Conservation (phyloP, 2,888 invertebrate genomes). For the Julus scandinavius region DNA sequence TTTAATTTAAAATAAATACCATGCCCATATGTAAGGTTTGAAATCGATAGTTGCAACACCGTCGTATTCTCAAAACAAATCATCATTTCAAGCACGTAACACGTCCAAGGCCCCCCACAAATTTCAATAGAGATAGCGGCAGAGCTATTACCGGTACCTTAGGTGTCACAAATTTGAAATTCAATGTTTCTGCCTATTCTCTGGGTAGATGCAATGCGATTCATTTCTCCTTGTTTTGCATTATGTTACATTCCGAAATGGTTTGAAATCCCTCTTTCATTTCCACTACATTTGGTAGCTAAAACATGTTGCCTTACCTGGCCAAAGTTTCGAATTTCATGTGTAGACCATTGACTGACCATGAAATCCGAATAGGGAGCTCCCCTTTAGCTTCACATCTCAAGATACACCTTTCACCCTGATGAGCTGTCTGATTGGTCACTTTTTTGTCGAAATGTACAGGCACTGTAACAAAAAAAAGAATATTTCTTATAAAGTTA, state of each 20-base stretch:
- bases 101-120: neutral
- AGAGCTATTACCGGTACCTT: neutral
- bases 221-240: neutral
- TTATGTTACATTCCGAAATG: neutral
- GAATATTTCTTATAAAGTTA: too few species aligned
- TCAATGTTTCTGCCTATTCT: neutral
- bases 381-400: slow-evolving; percentile 66
- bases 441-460: slow-evolving; percentile 62
- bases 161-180: neutral
- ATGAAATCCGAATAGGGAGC: slow-evolving; percentile 64
- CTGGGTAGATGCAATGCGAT: neutral
- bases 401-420: slow-evolving; percentile 64
- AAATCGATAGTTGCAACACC: neutral
- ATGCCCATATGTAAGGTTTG: neutral
- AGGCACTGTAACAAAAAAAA: slow-evolving; percentile 59
- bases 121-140: neutral
- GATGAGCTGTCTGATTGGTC: slow-evolving; percentile 64
- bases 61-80: neutral
- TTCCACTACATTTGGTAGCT: neutral
- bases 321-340: slow-evolving; percentile 49
- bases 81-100: neutral
- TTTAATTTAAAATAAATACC: neutral
- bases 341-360: slow-evolving; percentile 62
- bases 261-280: neutral
- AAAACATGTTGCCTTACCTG: slow-evolving; percentile 46